These are phyloP conservation scores for Amblyornis subalaris DNA, from an alignment of 2,113 vertebrate genomes.

Conservation along the genomic window DNA sequence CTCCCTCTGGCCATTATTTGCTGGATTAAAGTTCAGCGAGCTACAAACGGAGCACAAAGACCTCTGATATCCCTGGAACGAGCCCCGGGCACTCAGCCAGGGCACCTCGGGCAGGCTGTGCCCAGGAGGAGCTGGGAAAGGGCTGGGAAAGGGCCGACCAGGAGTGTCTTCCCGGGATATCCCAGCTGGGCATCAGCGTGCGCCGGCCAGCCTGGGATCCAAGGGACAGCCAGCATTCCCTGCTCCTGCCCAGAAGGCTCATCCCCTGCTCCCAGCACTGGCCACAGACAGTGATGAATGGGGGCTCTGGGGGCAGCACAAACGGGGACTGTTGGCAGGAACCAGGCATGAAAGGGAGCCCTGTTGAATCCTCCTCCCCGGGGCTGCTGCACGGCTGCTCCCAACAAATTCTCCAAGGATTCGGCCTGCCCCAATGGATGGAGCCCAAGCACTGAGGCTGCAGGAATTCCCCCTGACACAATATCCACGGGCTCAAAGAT, in stretches of 20 bases:
- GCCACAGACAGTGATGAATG: not conserved
- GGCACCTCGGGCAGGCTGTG: not conserved
- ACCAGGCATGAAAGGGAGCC: not conserved
- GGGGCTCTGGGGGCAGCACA: not conserved
- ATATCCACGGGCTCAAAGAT: not conserved
- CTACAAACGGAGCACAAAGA: not conserved
- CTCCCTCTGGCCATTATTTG: not conserved
- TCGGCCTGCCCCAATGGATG: not conserved
- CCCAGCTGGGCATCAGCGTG: not conserved
- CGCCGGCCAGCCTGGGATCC: not conserved
- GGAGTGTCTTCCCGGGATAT: fast-evolving
- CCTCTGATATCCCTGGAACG: not conserved
- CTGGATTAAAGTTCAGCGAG: conserved; percentile 26
- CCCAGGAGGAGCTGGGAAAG: not conserved
- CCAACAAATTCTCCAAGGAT: not conserved
- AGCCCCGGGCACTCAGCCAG: not conserved
- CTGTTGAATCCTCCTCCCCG: not conserved
- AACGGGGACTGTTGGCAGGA: not conserved
- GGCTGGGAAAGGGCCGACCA: not conserved
- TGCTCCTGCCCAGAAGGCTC: not conserved
- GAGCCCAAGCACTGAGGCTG: not conserved
- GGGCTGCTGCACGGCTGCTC: not conserved
- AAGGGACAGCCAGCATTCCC: not conserved
- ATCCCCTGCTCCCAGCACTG: fast-evolving
- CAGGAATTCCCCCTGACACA: not conserved